These are phyloP conservation scores for Phycodurus eques DNA, from an alignment of 2,113 vertebrate species.

Conservation along the genomic window DNA sequence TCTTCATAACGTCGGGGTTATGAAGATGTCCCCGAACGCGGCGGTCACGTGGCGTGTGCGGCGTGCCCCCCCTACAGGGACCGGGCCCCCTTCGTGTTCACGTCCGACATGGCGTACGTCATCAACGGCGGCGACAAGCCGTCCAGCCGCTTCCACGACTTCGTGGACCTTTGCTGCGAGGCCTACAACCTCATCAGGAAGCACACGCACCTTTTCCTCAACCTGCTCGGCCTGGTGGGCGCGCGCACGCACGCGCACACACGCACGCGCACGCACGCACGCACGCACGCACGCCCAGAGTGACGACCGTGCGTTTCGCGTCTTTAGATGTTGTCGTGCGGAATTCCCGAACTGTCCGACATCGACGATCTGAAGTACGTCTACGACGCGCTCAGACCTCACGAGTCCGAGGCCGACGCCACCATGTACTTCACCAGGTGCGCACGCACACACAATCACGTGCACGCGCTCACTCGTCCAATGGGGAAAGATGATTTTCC, in stretches of 20 bases:
- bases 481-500: no score
- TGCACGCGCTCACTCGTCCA: no score
- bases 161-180: conserved; percentile 96
- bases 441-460: neutral
- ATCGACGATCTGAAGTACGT: conserved; percentile 94
- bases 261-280: neutral
- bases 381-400: conserved; percentile 89
- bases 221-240: conserved; percentile 92
- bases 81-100: conserved; percentile 95
- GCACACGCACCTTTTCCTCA: conserved; percentile 96
- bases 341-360: conserved; percentile 92
- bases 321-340: conserved; percentile 91
- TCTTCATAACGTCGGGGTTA: no score
- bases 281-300: neutral
- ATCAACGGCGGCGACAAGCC: conserved; percentile 97
- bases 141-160: conserved; percentile 96
- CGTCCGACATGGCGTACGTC: conserved; percentile 97
- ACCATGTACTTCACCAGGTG: conserved; percentile 97
- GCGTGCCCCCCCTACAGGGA: conserved; percentile 72
- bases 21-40: no score
- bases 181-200: conserved; percentile 98
- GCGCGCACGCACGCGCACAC: neutral
- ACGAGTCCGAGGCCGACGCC: conserved; percentile 90
- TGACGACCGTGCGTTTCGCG: neutral
- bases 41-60: neutral